phyloP scores from a whole-genome alignment of 2,113 vertebrate genomes.

The Mystacornis crossleyi region DNA sequence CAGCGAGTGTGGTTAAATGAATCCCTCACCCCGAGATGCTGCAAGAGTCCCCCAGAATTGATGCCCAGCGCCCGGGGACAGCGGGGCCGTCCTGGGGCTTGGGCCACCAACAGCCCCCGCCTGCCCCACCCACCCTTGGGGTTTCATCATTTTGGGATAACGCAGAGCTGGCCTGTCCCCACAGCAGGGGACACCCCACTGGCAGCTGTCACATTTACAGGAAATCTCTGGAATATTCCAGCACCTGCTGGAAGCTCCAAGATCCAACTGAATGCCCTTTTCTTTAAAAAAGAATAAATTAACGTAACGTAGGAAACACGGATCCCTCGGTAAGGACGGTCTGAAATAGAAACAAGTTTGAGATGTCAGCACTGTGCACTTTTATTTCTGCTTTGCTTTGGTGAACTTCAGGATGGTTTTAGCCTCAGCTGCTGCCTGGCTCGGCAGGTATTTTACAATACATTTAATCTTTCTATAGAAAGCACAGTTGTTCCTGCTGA shows the following conservation, averaged over 20 bases:
- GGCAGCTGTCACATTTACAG: background rate
- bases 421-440: background rate
- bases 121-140: background rate
- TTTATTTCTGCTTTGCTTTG: background rate
- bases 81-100: no score
- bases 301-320: background rate
- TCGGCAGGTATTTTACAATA: background rate
- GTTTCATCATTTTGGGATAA: background rate
- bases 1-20: background rate
- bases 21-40: background rate
- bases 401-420: background rate
- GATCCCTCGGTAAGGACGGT: background rate
- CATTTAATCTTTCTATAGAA: background rate
- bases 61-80: background rate
- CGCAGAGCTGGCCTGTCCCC: background rate
- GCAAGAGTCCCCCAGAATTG: rapidly evolving
- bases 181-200: background rate
- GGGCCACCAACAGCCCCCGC: background rate
- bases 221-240: background rate
- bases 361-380: background rate
- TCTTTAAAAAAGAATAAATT: background rate
- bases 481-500: background rate
- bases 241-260: background rate
- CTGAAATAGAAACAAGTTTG: background rate
- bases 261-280: background rate